Conservation (phyloP, 2,888 invertebrate species). For the Ichneumoninae sp. region DNA sequence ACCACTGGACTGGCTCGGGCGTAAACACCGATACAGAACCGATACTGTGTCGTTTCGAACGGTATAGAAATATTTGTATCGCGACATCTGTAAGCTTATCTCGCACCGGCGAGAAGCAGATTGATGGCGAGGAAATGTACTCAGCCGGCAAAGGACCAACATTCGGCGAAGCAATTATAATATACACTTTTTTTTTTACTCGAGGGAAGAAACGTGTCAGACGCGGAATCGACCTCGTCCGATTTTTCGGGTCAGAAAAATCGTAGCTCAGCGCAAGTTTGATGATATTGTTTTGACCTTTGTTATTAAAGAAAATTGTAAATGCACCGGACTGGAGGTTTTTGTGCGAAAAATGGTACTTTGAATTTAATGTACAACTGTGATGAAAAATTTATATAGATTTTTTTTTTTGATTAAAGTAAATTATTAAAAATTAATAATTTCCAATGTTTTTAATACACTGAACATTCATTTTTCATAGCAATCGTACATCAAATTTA, state of each 20-base stretch:
- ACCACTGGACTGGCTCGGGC: background rate
- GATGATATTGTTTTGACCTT: no score
- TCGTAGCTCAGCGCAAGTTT: no score
- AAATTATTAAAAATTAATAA: no score
- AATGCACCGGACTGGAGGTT: no score
- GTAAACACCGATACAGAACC: background rate
- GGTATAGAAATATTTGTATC: conserved; percentile 36
- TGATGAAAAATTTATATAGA: no score
- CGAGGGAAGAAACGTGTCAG: background rate
- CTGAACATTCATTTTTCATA: no score
- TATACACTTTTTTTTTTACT: background rate
- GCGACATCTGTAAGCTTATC: conserved; percentile 26
- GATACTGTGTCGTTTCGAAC: background rate
- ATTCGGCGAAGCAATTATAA: background rate
- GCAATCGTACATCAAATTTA: no score
- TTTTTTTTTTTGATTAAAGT: no score
- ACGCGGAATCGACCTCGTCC: background rate
- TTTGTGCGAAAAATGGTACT: no score
- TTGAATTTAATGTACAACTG: no score
- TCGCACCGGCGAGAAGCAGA: background rate
- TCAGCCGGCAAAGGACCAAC: background rate
- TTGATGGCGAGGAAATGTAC: conserved; percentile 9
- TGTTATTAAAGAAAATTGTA: no score
- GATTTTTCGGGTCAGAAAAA: background rate
- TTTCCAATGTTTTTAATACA: no score